A percentile compares a stretch with the other conserved stretches of the same genome.
phyloP scores from a whole-genome alignment of 2,797 vertebrate genomes.

The Neomorphus geoffroyi region DNA sequence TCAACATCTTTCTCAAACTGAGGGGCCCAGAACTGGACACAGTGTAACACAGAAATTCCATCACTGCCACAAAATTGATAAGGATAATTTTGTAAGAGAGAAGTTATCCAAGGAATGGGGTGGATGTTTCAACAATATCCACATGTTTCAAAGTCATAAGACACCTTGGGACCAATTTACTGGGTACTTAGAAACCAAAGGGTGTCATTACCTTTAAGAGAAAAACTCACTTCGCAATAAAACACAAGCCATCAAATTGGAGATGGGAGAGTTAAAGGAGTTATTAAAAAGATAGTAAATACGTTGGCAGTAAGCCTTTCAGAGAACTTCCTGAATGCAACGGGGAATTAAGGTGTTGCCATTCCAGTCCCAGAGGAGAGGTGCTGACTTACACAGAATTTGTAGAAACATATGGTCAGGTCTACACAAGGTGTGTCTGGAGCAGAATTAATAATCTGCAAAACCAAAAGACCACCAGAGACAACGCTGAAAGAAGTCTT shows the following conservation, averaged over 20 bases:
- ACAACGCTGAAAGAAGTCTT: background rate
- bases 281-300: constrained; percentile 53
- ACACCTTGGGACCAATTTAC: constrained; percentile 42
- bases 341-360: background rate
- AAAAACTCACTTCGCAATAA: constrained; percentile 59
- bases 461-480: background rate
- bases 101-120: background rate
- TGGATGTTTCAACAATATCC: background rate
- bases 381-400: background rate
- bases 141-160: background rate
- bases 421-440: background rate
- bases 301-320: background rate
- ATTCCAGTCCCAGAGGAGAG: background rate
- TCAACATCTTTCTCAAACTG: too few relatives aligned
- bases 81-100: background rate
- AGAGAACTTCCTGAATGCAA: background rate
- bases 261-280: constrained; percentile 63
- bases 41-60: background rate
- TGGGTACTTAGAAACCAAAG: constrained; percentile 26
- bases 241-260: constrained; percentile 48
- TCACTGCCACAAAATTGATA: background rate
- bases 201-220: constrained; percentile 54
- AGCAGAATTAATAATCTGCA: background rate
- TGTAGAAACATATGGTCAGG: background rate
- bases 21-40: too few relatives aligned